These are phyloP conservation scores for Heteractis magnifica DNA, from an alignment of 92 coral and sea anemone species.

Conservation along the genomic window DNA sequence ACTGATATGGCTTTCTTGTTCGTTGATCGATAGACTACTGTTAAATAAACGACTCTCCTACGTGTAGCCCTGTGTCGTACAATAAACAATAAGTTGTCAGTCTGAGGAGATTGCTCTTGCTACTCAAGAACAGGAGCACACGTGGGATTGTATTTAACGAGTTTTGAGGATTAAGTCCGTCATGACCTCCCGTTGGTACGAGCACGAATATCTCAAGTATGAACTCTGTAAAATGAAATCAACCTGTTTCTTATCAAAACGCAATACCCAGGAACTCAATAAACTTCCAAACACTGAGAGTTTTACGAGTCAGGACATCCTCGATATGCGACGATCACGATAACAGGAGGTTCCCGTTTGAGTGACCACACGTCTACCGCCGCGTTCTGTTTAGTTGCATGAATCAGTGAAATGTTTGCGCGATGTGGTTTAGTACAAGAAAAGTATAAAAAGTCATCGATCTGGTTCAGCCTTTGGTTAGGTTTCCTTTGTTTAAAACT, in stretches of 20 bases:
- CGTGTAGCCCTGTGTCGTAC: neutral
- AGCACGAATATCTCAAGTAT: neutral
- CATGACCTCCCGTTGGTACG: neutral
- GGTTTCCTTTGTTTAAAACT: too few relatives aligned
- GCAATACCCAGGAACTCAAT: neutral
- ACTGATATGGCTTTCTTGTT: neutral
- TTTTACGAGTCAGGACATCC: neutral
- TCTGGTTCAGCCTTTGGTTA: too few relatives aligned
- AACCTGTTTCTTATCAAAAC: neutral
- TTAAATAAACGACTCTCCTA: neutral
- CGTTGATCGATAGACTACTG: neutral
- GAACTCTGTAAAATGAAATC: neutral
- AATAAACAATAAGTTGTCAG: neutral
- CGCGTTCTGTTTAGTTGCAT: too few relatives aligned
- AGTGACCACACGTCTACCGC: too few relatives aligned
- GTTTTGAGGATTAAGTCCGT: neutral
- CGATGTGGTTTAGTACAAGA: too few relatives aligned
- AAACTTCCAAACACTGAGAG: neutral
- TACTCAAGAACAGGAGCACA: neutral
- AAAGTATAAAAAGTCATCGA: too few relatives aligned
- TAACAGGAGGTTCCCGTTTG: too few relatives aligned
- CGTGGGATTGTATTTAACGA: neutral
- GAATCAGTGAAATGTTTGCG: too few relatives aligned
- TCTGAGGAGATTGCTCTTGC: neutral
- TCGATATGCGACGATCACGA: neutral